Base-by-base conservation (phyloP, 2,888 invertebrate genomes). In the Cheiracanthium punctorium region DNA sequence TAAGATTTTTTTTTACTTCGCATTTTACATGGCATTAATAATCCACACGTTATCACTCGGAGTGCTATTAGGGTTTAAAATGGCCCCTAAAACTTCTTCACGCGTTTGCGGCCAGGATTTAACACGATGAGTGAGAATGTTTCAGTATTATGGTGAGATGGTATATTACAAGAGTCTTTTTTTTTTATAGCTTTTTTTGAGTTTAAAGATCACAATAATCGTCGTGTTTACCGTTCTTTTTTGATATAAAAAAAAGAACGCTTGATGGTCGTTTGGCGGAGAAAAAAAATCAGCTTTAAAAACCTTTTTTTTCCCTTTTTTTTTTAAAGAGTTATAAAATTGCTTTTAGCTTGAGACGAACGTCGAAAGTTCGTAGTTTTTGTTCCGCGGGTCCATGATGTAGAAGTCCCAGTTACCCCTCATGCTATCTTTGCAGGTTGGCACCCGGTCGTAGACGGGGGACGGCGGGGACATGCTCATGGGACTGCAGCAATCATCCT, bases 261-360 rank as follows among this genome's bases (percentile, higher is more conserved):
- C 29, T 28, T 71, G 84, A 84, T 84, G 84, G 84, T 84, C 84
- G 84, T 79, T 79, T 72, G 52, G 76, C 72, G 69, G n/a, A 77
- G 37, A 29, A 52, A 69, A 77, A 69, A 77, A n/a, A n/a, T 30
- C 29, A 32, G 29, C 33, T 37, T 64, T 33, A 75, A 75, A 32
- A 58, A 20, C 30, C 20, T 28, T 14, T 67, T 58, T 65, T 65
- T 32, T 33, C 33, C n/a, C n/a, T n/a, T n/a, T n/a, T n/a, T n/a
- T n/a, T n/a, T n/a, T n/a, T n/a, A n/a, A n/a, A n/a, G 32, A 33
- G 69, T 10, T 33, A 32, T 29, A 29, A 32, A 41, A 32, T 77
- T 30, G 41, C 70, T 48, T 76, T 77, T 80, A 88, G 73, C 88
- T 88, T 48, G 84, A 80, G 33, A 88, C 88, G 48, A 80, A 88